phyloP scores from a whole-genome alignment of 2,888 invertebrate genomes.

The Steromphala cineraria region DNA sequence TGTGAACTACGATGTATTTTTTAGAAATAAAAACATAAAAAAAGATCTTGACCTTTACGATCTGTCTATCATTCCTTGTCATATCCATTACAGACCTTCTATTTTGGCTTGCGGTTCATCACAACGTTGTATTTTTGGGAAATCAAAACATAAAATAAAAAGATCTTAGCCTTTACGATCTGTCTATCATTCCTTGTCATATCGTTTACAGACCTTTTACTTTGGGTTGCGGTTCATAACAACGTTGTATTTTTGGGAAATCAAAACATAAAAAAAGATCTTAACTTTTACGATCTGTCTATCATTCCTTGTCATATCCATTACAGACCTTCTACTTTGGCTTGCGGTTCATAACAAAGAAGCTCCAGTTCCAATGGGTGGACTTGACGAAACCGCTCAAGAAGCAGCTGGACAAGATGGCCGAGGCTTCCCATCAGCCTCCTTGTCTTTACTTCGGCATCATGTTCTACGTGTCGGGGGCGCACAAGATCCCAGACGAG shows the following conservation, averaged over 20 bases:
- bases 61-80: not conserved
- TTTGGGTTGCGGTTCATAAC: slow-evolving; percentile 95
- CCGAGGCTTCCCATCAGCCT: slow-evolving; percentile 79
- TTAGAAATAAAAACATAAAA: too few relatives aligned
- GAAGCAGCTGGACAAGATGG: slow-evolving; percentile 94
- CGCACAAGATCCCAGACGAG: slow-evolving; percentile 91
- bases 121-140: too few relatives aligned
- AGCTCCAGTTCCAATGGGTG: slow-evolving; percentile 85
- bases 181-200: not conserved
- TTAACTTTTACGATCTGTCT: not conserved
- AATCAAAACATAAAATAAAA: too few relatives aligned
- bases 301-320: not conserved
- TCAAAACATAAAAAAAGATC: too few relatives aligned
- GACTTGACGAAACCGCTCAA: slow-evolving; percentile 95
- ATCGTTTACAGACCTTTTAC: slow-evolving; percentile 83
- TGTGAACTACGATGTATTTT: too few relatives aligned
- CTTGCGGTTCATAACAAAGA: slow-evolving; percentile 85
- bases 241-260: too few relatives aligned
- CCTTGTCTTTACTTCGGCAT: slow-evolving; percentile 89
- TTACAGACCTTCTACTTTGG: slow-evolving; percentile 91
- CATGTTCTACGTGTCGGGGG: slow-evolving; percentile 95
- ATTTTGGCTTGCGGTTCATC: slow-evolving; percentile 93
- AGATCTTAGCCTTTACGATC: not conserved
- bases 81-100: slow-evolving; percentile 81
- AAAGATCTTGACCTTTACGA: not conserved